These are phyloP conservation scores for Diplodus sargus DNA, from an alignment of 2,797 vertebrate species.

Conservation along the genomic window DNA sequence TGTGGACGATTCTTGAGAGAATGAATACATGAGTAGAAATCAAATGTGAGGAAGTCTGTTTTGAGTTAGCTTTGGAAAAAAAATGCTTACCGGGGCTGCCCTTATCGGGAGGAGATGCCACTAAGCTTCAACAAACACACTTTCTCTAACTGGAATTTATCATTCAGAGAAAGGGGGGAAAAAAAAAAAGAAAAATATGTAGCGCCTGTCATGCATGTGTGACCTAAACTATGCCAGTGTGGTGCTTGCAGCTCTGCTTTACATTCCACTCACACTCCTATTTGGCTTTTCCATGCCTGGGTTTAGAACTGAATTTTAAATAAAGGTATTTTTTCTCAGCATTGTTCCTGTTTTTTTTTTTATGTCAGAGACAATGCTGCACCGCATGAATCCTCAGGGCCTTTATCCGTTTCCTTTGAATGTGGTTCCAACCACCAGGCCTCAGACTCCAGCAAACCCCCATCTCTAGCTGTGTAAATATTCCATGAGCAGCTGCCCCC, in stretches of 20 bases:
- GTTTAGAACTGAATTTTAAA: constrained; percentile 86
- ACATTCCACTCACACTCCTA: constrained; percentile 78
- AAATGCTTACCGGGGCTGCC: constrained; percentile 10
- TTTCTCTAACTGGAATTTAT: constrained; percentile 53
- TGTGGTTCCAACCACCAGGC: constrained; percentile 78
- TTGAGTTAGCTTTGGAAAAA: constrained; percentile 35
- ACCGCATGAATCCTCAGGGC: constrained; percentile 81
- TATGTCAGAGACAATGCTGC: constrained; percentile 80
- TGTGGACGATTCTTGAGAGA: constrained; percentile 34
- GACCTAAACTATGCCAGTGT: constrained; percentile 64
- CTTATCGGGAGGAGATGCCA: constrained; percentile 34
- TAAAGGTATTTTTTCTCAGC: constrained; percentile 82
- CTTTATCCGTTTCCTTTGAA: constrained; percentile 84
- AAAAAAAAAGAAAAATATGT: constrained; percentile 17
- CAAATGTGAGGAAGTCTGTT: constrained; percentile 15
- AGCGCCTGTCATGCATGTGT: constrained; percentile 63
- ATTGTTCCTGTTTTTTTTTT: constrained; percentile 70
- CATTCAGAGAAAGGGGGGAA: constrained; percentile 20
- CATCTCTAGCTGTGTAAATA: constrained; percentile 80
- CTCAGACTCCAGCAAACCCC: constrained; percentile 65
- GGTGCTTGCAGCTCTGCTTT: constrained; percentile 72
- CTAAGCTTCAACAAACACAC: constrained; percentile 37
- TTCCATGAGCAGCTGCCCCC: constrained; percentile 77
- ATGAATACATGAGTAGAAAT: constrained; percentile 39
- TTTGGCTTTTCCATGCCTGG: constrained; percentile 79